These are phyloP conservation scores for Myanophis thanlyinensis DNA, from an alignment of 2,113 vertebrate species.

Conservation along the genomic window DNA sequence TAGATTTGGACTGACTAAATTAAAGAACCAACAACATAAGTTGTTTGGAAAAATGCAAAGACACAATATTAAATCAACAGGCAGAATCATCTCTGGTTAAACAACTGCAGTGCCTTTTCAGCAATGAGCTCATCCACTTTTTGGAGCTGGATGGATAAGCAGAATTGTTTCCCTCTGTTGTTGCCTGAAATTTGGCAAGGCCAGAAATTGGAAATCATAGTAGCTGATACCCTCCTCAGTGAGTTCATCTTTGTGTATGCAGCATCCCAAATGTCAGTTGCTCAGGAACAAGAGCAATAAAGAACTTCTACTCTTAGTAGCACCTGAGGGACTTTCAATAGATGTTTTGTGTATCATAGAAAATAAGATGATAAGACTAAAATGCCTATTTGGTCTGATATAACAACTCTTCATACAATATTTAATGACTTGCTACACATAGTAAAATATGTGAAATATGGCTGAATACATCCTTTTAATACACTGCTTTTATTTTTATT, in stretches of 20 bases:
- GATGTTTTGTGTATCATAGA: not conserved
- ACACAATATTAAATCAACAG: not conserved
- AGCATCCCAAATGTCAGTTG: not conserved
- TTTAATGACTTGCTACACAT: not conserved
- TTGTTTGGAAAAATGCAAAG: not conserved
- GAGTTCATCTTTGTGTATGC: not conserved
- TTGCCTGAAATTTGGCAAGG: not conserved
- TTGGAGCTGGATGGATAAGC: not conserved
- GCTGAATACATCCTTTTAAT: not conserved
- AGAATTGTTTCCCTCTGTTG: not conserved
- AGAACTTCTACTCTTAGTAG: not conserved
- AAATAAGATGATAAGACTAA: not conserved
- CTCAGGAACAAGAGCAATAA: not conserved
- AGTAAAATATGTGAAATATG: not conserved
- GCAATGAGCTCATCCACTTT: not conserved
- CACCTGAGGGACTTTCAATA: not conserved
- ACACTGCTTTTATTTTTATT: not conserved
- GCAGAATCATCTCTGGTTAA: not conserved
- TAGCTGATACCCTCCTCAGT: not conserved
- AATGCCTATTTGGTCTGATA: not conserved
- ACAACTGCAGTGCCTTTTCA: not conserved
- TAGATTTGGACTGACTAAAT: not conserved
- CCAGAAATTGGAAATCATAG: not conserved
- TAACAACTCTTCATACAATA: not conserved
- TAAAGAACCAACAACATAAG: not conserved